Conservation (phyloP, 1,140 invertebrate species). For the Fragariocoptes setiger region DNA sequence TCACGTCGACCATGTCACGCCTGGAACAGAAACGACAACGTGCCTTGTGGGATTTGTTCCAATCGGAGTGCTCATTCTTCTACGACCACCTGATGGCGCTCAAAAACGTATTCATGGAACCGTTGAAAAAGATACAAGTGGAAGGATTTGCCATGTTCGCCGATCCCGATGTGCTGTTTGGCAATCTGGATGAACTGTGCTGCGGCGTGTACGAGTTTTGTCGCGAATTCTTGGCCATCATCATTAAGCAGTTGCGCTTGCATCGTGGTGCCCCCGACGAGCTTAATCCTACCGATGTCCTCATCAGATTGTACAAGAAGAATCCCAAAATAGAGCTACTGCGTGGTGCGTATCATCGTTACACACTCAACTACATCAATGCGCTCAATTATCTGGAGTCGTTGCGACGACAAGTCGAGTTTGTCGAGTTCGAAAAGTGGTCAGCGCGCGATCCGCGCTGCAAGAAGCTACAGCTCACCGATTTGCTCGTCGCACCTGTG, state of each 20-base stretch:
- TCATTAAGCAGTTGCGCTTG: constrained; percentile 21
- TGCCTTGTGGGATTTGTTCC: constrained; percentile 35
- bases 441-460: constrained; percentile 27
- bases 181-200: constrained; percentile 33
- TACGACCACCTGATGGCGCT: constrained; percentile 34
- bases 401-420: constrained; percentile 24
- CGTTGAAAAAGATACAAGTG: constrained; percentile 33
- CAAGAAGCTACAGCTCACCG: constrained; percentile 29
- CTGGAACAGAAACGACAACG: constrained; percentile 16
- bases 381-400: constrained; percentile 28
- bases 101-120: constrained; percentile 38
- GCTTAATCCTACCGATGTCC: constrained; percentile 21
- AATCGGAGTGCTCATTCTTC: constrained; percentile 31
- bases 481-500: constrained; percentile 30
- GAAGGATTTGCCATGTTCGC: constrained; percentile 33
- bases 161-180: constrained; percentile 32
- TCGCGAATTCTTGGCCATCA: constrained; percentile 27
- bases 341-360: constrained; percentile 25
- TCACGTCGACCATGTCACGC: constrained; percentile 5
- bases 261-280: constrained; percentile 15
- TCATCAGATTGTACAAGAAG: constrained; percentile 27
- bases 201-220: constrained; percentile 33
- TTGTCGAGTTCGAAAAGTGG: constrained; percentile 30
- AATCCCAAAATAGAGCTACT: constrained; percentile 18
- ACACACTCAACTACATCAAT: constrained; percentile 29